Percentiles rank a stretch among this genome's conserved stretches.
Evolutionary conservation across 64 coral and sea anemone genomes (phyloP).

Genomic region (Montipora cactus): DNA sequence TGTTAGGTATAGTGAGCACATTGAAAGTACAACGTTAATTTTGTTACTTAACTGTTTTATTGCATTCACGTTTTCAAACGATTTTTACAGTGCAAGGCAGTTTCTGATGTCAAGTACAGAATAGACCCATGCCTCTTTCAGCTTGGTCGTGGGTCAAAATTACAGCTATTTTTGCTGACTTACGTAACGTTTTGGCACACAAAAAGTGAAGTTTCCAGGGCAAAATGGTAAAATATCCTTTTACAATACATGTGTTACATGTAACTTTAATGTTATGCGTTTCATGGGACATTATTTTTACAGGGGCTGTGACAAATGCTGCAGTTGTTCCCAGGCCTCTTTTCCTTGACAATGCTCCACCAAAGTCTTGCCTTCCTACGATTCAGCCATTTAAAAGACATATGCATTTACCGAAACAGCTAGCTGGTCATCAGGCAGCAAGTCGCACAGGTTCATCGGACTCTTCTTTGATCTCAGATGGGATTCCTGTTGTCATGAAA

Average conservation of each 20-base stretch:
- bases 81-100: too few relatives aligned
- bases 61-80: too few relatives aligned
- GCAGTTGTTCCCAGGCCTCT: constrained; percentile 69
- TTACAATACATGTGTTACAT: too few relatives aligned
- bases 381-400: constrained; percentile 89
- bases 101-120: too few relatives aligned
- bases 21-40: not conserved
- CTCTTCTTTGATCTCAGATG: not conserved
- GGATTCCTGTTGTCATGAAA: constrained; percentile 18
- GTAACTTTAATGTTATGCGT: not conserved
- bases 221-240: too few relatives aligned
- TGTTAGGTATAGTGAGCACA: not conserved
- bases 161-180: too few relatives aligned
- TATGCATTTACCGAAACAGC: constrained; percentile 16
- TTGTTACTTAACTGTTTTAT: too few relatives aligned
- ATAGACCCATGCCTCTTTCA: too few relatives aligned
- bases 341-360: constrained; percentile 34
- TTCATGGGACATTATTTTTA: not conserved
- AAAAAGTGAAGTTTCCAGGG: too few relatives aligned
- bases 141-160: too few relatives aligned
- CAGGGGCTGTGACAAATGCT: constrained; percentile 82
- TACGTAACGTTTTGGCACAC: too few relatives aligned
- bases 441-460: not conserved
- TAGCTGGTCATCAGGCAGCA: not conserved
- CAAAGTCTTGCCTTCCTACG: constrained; percentile 64